Percentiles rank a stretch among this genome's conserved stretches.
phyloP scores from a whole-genome alignment of 2,888 invertebrate genomes.

The Deladenus siricidicola region DNA sequence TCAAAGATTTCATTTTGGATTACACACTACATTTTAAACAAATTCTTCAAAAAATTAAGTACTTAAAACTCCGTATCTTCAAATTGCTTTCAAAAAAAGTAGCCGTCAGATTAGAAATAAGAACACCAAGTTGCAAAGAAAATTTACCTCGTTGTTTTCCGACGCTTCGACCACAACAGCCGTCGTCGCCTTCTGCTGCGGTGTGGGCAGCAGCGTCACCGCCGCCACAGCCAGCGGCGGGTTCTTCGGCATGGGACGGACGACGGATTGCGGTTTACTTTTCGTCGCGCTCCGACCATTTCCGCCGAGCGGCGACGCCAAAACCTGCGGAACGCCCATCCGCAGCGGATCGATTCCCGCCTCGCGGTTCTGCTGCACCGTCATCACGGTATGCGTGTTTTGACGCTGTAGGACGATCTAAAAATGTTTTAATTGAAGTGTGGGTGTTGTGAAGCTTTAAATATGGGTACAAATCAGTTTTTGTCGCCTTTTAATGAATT shows the following conservation, averaged over 20 bases:
- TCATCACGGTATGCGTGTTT: conserved; percentile 44
- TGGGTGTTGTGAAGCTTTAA: conserved; percentile 13
- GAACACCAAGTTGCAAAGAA: neutral
- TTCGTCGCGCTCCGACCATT: conserved; percentile 6
- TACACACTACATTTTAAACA: no score
- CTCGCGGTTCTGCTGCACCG: conserved; percentile 27
- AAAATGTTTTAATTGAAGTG: conserved; percentile 7
- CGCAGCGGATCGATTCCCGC: conserved; percentile 25
- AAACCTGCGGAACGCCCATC: conserved; percentile 2
- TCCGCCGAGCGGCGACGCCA: neutral
- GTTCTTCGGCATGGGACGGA: conserved; percentile 46
- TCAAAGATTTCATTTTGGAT: no score
- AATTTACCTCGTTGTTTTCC: neutral
- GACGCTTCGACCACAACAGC: neutral
- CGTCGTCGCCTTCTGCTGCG: no score
- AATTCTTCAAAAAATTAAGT: no score
- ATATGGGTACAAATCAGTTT: neutral
- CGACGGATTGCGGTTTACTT: conserved; percentile 47
- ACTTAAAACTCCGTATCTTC: no score
- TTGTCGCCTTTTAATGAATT: conserved; percentile 1
- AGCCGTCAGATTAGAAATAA: no score
- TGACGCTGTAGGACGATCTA: conserved; percentile 31
- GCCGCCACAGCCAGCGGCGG: neutral
- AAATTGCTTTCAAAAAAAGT: no score
- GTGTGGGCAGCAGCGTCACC: no score